Conservation (phyloP, 2,797 vertebrate genomes). For the Lates japonicus region DNA sequence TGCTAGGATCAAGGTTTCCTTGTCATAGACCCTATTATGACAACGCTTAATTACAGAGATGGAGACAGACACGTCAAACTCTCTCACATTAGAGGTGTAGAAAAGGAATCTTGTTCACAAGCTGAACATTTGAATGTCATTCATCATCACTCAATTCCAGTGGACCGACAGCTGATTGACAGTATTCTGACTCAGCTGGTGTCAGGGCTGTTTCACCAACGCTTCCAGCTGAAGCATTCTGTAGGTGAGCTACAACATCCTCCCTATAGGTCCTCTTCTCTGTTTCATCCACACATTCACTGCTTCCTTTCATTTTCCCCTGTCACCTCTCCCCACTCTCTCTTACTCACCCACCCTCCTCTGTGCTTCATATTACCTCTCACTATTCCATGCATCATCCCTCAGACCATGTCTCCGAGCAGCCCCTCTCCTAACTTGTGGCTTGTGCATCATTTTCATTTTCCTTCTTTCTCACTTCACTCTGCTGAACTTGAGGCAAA, state of each 20-base stretch:
- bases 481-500: slow-evolving; percentile 10
- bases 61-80: slow-evolving; percentile 9
- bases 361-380: slow-evolving; percentile 27
- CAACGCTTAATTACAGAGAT: slow-evolving; percentile 53
- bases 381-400: slow-evolving; percentile 38
- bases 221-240: slow-evolving; percentile 37
- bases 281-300: slow-evolving; percentile 37
- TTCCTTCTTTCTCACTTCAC: slow-evolving; percentile 17
- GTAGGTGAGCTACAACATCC: slow-evolving; percentile 45
- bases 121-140: slow-evolving; percentile 70
- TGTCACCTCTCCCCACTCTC: slow-evolving; percentile 12
- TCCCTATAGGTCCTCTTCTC: slow-evolving; percentile 31
- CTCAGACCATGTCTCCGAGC: slow-evolving; percentile 51
- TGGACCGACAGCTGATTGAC: slow-evolving; percentile 67
- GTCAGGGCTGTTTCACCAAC: slow-evolving; percentile 45
- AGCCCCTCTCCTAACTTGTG: slow-evolving; percentile 10
- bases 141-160: slow-evolving; percentile 56
- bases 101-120: slow-evolving; percentile 45
- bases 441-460: slow-evolving; percentile 30
- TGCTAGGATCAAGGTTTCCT: slow-evolving; percentile 43
- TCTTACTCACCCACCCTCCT: slow-evolving; percentile 32
- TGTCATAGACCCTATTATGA: slow-evolving; percentile 31
- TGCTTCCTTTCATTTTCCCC: slow-evolving; percentile 52
- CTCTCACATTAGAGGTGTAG: slow-evolving; percentile 35
- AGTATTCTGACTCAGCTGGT: slow-evolving; percentile 68